phyloP scores from a whole-genome alignment of 1,140 invertebrate species.

The Hyles euphorbiae region DNA sequence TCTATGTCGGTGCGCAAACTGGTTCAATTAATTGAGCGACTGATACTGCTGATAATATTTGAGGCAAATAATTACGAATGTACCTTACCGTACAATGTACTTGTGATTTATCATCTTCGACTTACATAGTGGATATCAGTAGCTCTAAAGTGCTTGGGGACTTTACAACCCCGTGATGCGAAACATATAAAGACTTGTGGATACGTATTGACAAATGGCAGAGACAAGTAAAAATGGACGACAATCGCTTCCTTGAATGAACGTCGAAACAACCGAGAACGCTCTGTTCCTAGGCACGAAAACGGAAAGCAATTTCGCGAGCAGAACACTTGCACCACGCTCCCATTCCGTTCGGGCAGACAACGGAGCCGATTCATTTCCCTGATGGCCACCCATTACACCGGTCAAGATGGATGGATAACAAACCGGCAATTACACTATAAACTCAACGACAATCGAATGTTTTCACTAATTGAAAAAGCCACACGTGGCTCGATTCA shows the following conservation, averaged over 20 bases:
- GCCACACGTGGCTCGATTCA: constrained; percentile 55
- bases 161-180: neutral
- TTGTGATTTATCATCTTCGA: too few species aligned
- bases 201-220: neutral
- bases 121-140: too few species aligned
- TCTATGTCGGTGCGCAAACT: too few species aligned
- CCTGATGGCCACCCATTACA: constrained; percentile 67
- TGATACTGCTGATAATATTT: too few species aligned
- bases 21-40: too few species aligned
- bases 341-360: constrained; percentile 40
- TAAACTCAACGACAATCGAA: constrained; percentile 70
- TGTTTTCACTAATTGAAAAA: constrained; percentile 73
- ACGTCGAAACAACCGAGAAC: constrained; percentile 22
- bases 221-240: neutral
- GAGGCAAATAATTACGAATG: too few species aligned
- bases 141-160: neutral
- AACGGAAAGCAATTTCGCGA: constrained; percentile 50
- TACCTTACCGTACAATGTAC: too few species aligned
- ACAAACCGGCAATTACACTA: constrained; percentile 70
- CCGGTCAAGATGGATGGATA: constrained; percentile 69
- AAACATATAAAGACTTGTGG: neutral
- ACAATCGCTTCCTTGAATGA: constrained; percentile 8
- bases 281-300: constrained; percentile 27
- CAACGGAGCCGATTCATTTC: constrained; percentile 54
- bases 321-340: constrained; percentile 39